A percentile compares a stretch with the other conserved stretches of the same genome.
phyloP scores from a whole-genome alignment of 2,797 vertebrate genomes.

The Urosaurus nigricauda region DNA sequence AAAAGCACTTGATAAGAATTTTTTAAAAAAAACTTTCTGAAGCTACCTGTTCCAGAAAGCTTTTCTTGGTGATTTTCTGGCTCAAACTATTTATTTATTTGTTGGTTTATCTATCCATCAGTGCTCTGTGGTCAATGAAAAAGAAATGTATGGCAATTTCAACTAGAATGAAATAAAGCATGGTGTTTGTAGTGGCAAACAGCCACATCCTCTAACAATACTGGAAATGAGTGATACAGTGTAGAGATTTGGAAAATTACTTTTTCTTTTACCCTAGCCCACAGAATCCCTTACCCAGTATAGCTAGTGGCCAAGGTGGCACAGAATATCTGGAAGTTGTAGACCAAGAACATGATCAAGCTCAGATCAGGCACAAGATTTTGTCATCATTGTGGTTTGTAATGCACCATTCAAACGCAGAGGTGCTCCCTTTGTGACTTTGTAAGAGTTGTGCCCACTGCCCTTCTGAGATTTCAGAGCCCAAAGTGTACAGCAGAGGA shows the following conservation, averaged over 20 bases:
- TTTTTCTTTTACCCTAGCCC: neutral
- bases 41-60: constrained; percentile 70
- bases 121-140: constrained; percentile 54
- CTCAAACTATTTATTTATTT: constrained; percentile 49
- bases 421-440: no score
- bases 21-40: constrained; percentile 45
- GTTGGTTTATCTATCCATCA: constrained; percentile 53
- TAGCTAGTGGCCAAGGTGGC: no score
- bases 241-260: no score
- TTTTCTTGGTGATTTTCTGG: constrained; percentile 59
- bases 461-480: no score
- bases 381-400: no score
- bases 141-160: constrained; percentile 50
- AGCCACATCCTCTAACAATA: neutral
- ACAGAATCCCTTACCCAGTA: neutral
- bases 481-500: no score
- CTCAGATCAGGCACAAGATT: no score
- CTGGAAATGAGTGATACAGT: no score
- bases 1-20: constrained; percentile 75
- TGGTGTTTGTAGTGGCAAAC: neutral
- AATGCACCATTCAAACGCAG: no score
- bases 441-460: no score
- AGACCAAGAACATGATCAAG: no score
- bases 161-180: constrained; percentile 56
- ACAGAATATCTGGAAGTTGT: no score